These are phyloP conservation scores for Nycteola revayana DNA, from an alignment of 2,888 invertebrate species.

Conservation along the genomic window DNA sequence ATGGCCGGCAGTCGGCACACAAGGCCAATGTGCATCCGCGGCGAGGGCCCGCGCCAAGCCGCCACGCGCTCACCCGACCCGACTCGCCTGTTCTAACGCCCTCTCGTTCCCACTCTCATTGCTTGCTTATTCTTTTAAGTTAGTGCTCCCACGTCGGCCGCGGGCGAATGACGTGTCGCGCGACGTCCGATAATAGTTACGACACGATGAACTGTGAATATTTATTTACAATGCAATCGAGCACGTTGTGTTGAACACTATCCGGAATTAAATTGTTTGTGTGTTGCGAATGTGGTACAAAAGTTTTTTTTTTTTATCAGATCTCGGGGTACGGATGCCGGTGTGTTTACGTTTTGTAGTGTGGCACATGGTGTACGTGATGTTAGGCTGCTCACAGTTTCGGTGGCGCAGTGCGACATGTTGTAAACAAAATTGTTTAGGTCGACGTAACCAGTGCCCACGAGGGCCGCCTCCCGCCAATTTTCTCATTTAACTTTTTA, in stretches of 20 bases:
- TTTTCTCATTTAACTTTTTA: not conserved
- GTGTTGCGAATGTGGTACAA: conserved; percentile 31
- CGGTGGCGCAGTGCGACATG: conserved; percentile 56
- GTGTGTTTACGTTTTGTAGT: conserved; percentile 60
- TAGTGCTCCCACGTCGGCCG: conserved; percentile 62
- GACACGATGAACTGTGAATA: conserved; percentile 53
- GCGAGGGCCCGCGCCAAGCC: conserved; percentile 21
- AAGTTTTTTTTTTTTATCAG: conserved; percentile 30
- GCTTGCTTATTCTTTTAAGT: conserved; percentile 52
- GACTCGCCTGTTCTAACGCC: conserved; percentile 44
- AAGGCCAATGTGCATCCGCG: conserved; percentile 22
- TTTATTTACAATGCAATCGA: conserved; percentile 42
- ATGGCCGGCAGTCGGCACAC: conserved; percentile 19
- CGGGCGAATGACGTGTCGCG: conserved; percentile 59
- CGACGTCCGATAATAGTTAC: conserved; percentile 41
- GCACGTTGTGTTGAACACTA: conserved; percentile 41
- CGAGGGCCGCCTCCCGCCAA: conserved; percentile 5
- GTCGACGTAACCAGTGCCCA: conserved; percentile 10
- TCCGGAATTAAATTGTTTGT: too few relatives aligned
- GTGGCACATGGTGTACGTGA: conserved; percentile 49
- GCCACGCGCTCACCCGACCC: conserved; percentile 24
- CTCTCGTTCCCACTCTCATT: conserved; percentile 63
- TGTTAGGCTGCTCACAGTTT: conserved; percentile 33
- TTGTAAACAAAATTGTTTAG: conserved; percentile 51
- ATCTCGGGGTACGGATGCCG: conserved; percentile 34